Conservation (phyloP, 2,888 invertebrate genomes). For the Coelopa pilipes region DNA sequence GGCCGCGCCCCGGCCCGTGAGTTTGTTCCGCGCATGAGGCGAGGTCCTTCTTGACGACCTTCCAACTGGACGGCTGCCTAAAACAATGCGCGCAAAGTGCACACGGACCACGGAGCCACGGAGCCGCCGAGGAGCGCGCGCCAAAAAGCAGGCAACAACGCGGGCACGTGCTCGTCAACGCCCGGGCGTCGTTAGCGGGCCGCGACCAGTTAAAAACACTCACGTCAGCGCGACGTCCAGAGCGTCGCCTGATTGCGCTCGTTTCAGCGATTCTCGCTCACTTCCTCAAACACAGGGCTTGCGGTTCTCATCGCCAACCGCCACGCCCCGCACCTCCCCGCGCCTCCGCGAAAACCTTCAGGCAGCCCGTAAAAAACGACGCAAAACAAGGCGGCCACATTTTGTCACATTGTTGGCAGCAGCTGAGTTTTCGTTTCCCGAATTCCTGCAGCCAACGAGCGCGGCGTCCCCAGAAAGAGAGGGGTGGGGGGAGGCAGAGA, state of each 20-base stretch:
- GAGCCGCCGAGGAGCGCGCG: background rate
- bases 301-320: background rate
- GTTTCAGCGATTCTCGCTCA: conserved; percentile 24
- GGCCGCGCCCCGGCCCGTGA: no score
- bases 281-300: background rate
- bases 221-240: conserved; percentile 34
- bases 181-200: background rate
- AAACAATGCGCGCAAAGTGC: conserved; percentile 36
- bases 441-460: no score
- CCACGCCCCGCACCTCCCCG: background rate
- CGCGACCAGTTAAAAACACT: conserved; percentile 30
- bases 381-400: background rate
- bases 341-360: background rate
- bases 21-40: background rate
- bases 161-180: conserved; percentile 26
- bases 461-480: no score
- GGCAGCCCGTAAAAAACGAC: background rate
- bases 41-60: conserved; percentile 18
- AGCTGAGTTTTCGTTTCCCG: conserved; percentile 3
- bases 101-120: conserved; percentile 9
- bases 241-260: conserved; percentile 32
- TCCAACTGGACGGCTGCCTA: conserved; percentile 40
- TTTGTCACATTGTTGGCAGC: conserved; percentile 21
- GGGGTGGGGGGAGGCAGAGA: no score
- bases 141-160: conserved; percentile 36